Conservation (phyloP, 2,888 invertebrate genomes). For the Eledona agricola region DNA sequence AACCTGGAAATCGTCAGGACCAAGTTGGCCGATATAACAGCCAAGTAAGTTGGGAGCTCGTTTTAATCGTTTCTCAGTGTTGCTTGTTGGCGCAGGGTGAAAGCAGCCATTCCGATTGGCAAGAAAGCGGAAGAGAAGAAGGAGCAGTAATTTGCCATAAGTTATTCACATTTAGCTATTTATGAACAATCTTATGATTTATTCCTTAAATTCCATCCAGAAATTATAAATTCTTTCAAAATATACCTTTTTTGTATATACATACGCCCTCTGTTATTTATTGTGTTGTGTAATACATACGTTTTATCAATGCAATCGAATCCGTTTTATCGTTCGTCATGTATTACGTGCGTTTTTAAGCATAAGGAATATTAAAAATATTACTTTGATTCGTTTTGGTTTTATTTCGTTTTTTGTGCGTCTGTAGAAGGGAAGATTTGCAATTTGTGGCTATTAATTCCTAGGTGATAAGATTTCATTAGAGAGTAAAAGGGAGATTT, state of each 20-base stretch:
- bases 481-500: conserved; percentile 24
- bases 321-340: conserved; percentile 31
- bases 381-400: conserved; percentile 43
- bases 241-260: conserved; percentile 41
- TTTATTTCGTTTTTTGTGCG: conserved; percentile 31
- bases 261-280: conserved; percentile 39
- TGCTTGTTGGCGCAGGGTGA: conserved; percentile 70
- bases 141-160: conserved; percentile 75
- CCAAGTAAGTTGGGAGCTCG: conserved; percentile 75
- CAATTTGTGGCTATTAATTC: conserved; percentile 25
- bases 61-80: conserved; percentile 15
- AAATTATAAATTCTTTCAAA: conserved; percentile 41
- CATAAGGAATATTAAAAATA: conserved; percentile 37
- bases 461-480: conserved; percentile 34
- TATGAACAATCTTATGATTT: conserved; percentile 44
- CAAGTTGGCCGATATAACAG: conserved; percentile 87
- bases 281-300: conserved; percentile 48
- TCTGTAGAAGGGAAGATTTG: conserved; percentile 6
- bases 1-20: conserved; percentile 87
- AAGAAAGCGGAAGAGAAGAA: conserved; percentile 85
- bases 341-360: conserved; percentile 45
- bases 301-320: conserved; percentile 45
- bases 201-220: conserved; percentile 49
- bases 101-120: conserved; percentile 88
- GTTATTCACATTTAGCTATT: conserved; percentile 40